These are phyloP conservation scores for Paralichthys olivaceus DNA, from an alignment of 2,113 vertebrate species.

Conservation along the genomic window DNA sequence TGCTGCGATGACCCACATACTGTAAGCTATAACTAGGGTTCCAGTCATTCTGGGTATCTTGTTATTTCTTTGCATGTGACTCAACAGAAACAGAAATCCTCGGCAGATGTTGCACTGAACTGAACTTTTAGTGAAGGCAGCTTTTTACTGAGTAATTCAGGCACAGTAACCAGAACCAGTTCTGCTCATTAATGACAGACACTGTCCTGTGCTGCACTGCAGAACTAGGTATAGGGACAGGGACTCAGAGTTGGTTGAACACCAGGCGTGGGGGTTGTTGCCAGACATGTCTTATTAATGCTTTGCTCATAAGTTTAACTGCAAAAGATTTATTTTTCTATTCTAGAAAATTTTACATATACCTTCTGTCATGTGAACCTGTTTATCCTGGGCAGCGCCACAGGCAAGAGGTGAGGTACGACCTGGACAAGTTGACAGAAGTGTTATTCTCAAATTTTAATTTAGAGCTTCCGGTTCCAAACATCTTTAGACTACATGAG, in stretches of 20 bases:
- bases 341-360: neutral
- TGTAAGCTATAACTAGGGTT: slow-evolving; percentile 5
- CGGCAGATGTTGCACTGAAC: slow-evolving; percentile 3
- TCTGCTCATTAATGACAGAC: slow-evolving; percentile 36
- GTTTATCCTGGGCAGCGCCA: neutral
- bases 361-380: neutral
- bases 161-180: slow-evolving; percentile 9
- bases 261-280: neutral
- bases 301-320: no score
- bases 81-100: slow-evolving; percentile 16
- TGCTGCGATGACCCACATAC: neutral
- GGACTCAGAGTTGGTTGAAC: neutral
- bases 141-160: slow-evolving; percentile 26
- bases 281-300: neutral
- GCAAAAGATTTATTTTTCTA: no score
- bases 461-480: no score
- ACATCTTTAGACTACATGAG: neutral
- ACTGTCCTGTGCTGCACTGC: slow-evolving; percentile 7
- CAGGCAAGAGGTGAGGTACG: neutral
- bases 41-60: slow-evolving; percentile 2
- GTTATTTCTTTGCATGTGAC: neutral
- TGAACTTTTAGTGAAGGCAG: neutral
- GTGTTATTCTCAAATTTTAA: neutral
- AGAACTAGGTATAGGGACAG: slow-evolving; percentile 1
- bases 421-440: neutral